Conservation (phyloP, 2,113 vertebrate genomes). For the Cephalopterus ornatus region DNA sequence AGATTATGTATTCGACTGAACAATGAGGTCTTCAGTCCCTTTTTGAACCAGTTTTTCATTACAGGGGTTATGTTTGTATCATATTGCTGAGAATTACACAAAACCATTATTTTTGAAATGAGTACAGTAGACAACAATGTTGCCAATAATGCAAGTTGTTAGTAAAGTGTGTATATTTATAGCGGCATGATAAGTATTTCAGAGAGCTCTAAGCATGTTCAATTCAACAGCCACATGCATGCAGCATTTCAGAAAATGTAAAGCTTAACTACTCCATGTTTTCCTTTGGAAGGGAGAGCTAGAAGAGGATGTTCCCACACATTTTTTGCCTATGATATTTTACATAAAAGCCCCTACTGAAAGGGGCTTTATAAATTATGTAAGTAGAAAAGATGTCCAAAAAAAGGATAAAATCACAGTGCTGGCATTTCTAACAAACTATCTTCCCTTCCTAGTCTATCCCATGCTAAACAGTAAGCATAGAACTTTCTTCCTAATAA, state of each 20-base stretch:
- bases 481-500: conserved; percentile 38
- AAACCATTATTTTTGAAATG: neutral
- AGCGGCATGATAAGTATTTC: neutral
- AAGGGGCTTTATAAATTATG: neutral
- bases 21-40: conserved; percentile 40
- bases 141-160: neutral
- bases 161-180: neutral
- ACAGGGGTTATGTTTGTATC: conserved; percentile 13
- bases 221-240: neutral
- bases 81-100: conserved; percentile 22
- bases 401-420: neutral
- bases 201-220: neutral
- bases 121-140: neutral
- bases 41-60: conserved; percentile 14
- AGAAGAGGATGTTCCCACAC: neutral
- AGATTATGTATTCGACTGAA: conserved; percentile 26
- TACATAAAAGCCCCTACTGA: neutral
- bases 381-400: neutral
- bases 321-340: neutral
- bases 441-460: neutral
- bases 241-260: neutral
- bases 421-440: neutral
- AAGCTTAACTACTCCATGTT: neutral
- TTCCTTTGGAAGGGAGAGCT: neutral
- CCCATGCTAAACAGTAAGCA: neutral